Base-by-base conservation (phyloP, 37 sponge, comb jelly and placozoan species). In the Ephydatia muelleri region DNA sequence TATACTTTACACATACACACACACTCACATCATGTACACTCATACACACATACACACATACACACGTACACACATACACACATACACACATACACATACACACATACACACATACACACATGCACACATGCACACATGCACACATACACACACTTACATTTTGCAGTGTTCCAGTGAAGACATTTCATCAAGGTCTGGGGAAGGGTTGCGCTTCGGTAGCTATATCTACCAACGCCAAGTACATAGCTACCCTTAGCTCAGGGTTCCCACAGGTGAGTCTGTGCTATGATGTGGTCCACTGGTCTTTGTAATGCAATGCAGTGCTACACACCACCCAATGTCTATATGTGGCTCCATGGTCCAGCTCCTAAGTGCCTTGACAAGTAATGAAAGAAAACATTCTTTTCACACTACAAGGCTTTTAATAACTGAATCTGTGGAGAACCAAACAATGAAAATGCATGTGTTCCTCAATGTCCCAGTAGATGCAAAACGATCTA, bases 101-200 rank as follows among this genome's bases (percentile, higher is more conserved):
- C 47, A 4, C 4, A 43, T 8, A 43, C 47, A 43, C 47, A 43
- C 47, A 43, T 43, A 43, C 47, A 25, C 29, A 26, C 39, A 11
- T 66, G 68, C 68, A 25, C 73, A 73, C 76, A 83, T 80, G 82
- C 48, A 43, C 1, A 14, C 22, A 27, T 88, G 19, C 26, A 27
- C 84, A 70, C n/a, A 13, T 79, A 2, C 37, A 26, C 25, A 36
- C 57, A 43, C 64, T 16, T 6, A 6, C 5, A 0, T 38, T 36
- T 23, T 72, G 30, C 75, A 94, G 97, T 66, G 79, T 95, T 57
- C 98, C 98, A 65, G 94, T 97, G 35, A 86, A 86, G 29, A 97
- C 87, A 27, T 38, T 95, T 16, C 95, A 87, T 66, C 78, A 93
- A 37, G 88, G 87, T 29, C 81, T 92, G 36, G 87, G 85, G 2